Evolutionary conservation across 2,113 vertebrate genomes (phyloP).

Genomic region (Trinectes maculatus): DNA sequence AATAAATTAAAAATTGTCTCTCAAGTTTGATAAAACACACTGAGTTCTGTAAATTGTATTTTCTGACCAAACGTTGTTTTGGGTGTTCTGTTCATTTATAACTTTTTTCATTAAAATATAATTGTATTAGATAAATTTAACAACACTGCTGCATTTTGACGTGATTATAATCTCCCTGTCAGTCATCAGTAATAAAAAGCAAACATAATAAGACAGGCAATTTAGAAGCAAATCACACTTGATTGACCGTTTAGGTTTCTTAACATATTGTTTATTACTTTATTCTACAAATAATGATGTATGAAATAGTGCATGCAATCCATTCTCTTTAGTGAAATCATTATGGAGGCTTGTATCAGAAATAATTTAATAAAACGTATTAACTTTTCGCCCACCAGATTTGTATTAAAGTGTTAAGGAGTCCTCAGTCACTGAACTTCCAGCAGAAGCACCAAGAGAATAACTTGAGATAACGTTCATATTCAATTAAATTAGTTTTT

Average conservation of each 20-base stretch:
- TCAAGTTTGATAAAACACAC: too few relatives aligned
- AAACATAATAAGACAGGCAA: conserved; percentile 14
- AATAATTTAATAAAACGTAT: conserved; percentile 55
- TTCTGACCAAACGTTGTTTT: too few relatives aligned
- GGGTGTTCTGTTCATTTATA: conserved; percentile 28
- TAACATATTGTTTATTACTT: conserved; percentile 10
- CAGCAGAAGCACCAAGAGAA: conserved; percentile 23
- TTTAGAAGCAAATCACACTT: conserved; percentile 45
- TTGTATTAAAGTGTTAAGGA: conserved; percentile 50
- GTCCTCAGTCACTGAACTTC: conserved; percentile 17
- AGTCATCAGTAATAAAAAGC: conserved; percentile 50
- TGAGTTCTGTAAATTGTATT: too few relatives aligned
- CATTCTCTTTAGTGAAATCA: conserved; percentile 32
- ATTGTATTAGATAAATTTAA: conserved; percentile 17
- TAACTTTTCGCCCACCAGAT: conserved; percentile 34
- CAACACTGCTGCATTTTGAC: not conserved
- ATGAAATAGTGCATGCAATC: conserved; percentile 14
- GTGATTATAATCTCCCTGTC: conserved; percentile 33
- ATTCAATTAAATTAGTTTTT: conserved; percentile 81
- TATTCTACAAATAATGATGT: conserved; percentile 27
- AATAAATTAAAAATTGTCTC: too few relatives aligned
- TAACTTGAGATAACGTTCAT: conserved; percentile 47
- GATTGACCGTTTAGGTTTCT: conserved; percentile 45
- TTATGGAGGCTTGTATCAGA: conserved; percentile 24
- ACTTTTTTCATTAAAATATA: conserved; percentile 1